Base-by-base conservation (phyloP, 2,888 invertebrate species). In the Sialis lutaria region DNA sequence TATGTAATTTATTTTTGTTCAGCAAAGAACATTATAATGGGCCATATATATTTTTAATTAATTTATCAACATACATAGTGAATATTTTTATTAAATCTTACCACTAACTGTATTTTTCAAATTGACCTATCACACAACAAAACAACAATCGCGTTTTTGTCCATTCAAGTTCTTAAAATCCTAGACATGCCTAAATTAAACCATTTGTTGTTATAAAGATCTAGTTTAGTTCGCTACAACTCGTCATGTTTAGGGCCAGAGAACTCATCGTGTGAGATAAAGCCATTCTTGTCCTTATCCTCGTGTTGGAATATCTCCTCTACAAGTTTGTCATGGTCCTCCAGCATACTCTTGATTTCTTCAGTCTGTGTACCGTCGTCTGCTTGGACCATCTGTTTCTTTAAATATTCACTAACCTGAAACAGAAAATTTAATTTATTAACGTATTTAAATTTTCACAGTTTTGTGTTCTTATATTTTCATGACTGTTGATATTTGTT, bases 201-300 rank as follows among this genome's bases (percentile, higher is more conserved):
- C 7, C 12, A 40, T 13, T 13, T 40, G 13, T 40, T 13, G 35
- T 35, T n/a, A n/a, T 35, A 13, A 13, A 9, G 40, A 22, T 22
- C 37, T 10, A 7, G 10, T 42, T 22, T 13, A 30, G 32, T 42
- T n/a, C 35, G 48, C 58, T 84, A 95, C 64, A 96, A 81, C 68
- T 95, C 96, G 64, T 96, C 96, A 66, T 95, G 95, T 64, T 96
- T 95, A 10, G 95, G 93, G 4, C 93, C 95, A 31, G 90, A 91
- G 72, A 96, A 96, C 67, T 96, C 95, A 44, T 86, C 87, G 67
- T 90, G 89, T 52, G 93, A 92, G 57, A 96, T 95, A 68, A 79
- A 89, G 50, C 95, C 95, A 60, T 96, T 93, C 65, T 89, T 90
- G 67, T 96, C 92, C 64, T 87, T 89, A 64, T 96, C 95, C 65